These are phyloP conservation scores for Steinernema scapterisci DNA, from an alignment of 2,888 invertebrate species.

Conservation along the genomic window DNA sequence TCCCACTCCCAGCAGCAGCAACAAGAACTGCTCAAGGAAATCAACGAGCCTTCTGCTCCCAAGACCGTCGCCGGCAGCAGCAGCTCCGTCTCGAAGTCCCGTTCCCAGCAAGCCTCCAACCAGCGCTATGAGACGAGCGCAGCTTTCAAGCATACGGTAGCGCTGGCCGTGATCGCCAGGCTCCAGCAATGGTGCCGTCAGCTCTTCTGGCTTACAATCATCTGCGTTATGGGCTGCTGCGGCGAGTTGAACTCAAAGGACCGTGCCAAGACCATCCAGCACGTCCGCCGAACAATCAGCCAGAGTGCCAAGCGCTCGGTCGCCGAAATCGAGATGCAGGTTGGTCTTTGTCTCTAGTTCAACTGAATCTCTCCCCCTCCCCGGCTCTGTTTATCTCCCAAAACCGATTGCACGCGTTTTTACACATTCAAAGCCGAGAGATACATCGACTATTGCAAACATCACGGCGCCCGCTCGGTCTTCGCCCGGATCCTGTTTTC, in stretches of 20 bases:
- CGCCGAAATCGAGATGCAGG: slow-evolving; percentile 51
- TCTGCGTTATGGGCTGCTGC: slow-evolving; percentile 59
- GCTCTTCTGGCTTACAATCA: slow-evolving; percentile 63
- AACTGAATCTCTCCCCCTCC: background rate
- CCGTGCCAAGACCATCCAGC: slow-evolving; percentile 39
- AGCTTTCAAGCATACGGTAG: slow-evolving; percentile 41
- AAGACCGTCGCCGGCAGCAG: background rate
- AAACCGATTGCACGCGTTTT: background rate
- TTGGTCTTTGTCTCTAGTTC: slow-evolving; percentile 33
- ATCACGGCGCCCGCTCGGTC: slow-evolving; percentile 17
- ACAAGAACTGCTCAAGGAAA: background rate
- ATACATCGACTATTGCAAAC: slow-evolving; percentile 2
- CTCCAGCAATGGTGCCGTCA: slow-evolving; percentile 60
- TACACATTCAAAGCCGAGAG: slow-evolving; percentile 1
- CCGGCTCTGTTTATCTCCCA: background rate
- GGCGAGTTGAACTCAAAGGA: slow-evolving; percentile 48
- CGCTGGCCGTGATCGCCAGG: slow-evolving; percentile 48
- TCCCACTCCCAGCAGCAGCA: background rate
- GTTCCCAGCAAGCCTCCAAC: background rate
- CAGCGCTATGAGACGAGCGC: slow-evolving; percentile 14
- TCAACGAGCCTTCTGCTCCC: background rate
- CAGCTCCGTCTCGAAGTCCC: slow-evolving; percentile 19
- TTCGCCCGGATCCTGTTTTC: slow-evolving; percentile 17
- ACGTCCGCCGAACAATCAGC: slow-evolving; percentile 45
- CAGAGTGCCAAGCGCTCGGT: slow-evolving; percentile 39